Evolutionary conservation across 37 sponge, comb jelly and placozoan genomes (phyloP), one percentile per base, ranked within the genome.

Genomic region (Tethya wilhelma): DNA sequence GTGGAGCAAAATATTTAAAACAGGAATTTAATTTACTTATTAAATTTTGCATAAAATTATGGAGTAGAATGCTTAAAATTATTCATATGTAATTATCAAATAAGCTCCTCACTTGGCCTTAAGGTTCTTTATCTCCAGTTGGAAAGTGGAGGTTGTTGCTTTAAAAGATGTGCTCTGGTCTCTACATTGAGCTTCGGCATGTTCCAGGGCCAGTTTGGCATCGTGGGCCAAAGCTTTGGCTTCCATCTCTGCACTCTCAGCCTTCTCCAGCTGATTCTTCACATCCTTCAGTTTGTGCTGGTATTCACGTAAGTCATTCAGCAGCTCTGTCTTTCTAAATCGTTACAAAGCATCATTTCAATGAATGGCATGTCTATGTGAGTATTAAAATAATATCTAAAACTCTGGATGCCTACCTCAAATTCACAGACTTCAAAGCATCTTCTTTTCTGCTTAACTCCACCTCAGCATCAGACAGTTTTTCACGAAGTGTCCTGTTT

Each of bases 21-120:
- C 9, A 49, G 14, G 9, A 49, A 14, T 19, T 49, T 14, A 49
- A 9, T 14, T 19, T 14, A 49, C 9, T 19, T 49, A 14, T 49
- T 19, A 49, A 19, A 49, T 49, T 49, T 19, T 49, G 14, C 14
- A 9, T 49, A 9, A 49, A 49, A 49, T 19, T 49, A 49, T 49
- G 9, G 14, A 49, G 9, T 49, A 14, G 53, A 49, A 19, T 49
- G 53, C 53, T 14, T 49, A 14, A 49, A 49, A 49, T 49, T 49
- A 49, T 49, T 19, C 53, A 29, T 17, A 55, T 49, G 53, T 9
- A 19, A 19, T 49, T 9, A 49, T 49, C 53, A 19, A 12, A 66
- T n/a, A n/a, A n/a, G n/a, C n/a, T n/a, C n/a, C 85, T 77, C 36
- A 84, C 85, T 69, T 76, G 39, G 85, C 33, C 38, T 77, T 84